A percentile compares a stretch with the other conserved stretches of the same genome.
These are phyloP conservation scores for Hydraecia micacea DNA, from an alignment of 2,888 invertebrate species.

Conservation along the genomic window DNA sequence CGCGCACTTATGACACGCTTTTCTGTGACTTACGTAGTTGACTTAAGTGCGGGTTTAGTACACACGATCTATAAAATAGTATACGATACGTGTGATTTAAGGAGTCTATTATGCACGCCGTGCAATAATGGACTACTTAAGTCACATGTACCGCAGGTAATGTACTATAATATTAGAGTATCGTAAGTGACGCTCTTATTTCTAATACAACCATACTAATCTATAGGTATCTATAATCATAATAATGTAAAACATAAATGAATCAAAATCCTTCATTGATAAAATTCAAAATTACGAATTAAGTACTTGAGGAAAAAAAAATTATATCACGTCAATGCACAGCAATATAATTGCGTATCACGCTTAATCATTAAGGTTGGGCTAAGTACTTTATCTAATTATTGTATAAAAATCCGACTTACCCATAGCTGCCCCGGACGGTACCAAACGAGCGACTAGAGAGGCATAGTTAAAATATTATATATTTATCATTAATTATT, in stretches of 20 bases:
- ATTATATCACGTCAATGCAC: constrained; percentile 1
- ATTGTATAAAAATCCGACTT: constrained; percentile 65
- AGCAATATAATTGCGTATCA: constrained; percentile 9
- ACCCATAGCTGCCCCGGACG: constrained; percentile 79
- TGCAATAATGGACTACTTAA: too few relatives aligned
- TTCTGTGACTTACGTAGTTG: background rate
- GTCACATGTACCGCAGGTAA: background rate
- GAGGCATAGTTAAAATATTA: constrained; percentile 68
- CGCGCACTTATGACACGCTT: too few relatives aligned
- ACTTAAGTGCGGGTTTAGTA: background rate
- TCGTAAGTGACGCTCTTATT: background rate
- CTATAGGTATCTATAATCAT: background rate
- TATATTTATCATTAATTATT: constrained; percentile 77
- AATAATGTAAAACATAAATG: background rate
- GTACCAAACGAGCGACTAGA: constrained; percentile 78
- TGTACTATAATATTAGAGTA: too few relatives aligned
- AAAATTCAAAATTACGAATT: background rate
- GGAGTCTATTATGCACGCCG: background rate
- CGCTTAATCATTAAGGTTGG: background rate
- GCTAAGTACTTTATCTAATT: constrained; percentile 8
- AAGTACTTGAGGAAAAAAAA: background rate
- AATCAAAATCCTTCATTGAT: background rate
- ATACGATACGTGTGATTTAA: background rate
- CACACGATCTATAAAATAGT: background rate
- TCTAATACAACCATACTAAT: too few relatives aligned